These are phyloP conservation scores for Enteromius radiatus DNA, from an alignment of 2,797 vertebrate genomes.

Conservation along the genomic window DNA sequence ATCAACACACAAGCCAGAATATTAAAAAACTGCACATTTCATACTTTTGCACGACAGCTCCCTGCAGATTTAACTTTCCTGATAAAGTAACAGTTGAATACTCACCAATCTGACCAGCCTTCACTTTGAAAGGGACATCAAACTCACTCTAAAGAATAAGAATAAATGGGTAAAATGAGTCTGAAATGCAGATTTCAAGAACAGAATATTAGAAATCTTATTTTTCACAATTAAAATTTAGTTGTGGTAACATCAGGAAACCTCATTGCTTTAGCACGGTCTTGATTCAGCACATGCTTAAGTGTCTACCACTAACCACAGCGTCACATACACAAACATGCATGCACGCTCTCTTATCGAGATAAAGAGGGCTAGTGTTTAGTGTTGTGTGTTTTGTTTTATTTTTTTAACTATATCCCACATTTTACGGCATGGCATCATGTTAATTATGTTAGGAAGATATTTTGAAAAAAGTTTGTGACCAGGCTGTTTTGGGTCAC, in stretches of 20 bases:
- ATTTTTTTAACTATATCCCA: not conserved
- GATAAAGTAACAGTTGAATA: constrained; percentile 33
- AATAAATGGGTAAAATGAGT: not conserved
- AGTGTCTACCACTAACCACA: not conserved
- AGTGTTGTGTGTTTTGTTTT: not conserved
- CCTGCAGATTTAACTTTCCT: not conserved
- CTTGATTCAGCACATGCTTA: not conserved
- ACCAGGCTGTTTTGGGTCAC: too few relatives aligned
- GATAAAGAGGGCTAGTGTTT: not conserved
- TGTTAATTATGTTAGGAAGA: not conserved
- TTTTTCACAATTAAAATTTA: not conserved
- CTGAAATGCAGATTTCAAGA: not conserved
- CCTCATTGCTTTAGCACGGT: not conserved
- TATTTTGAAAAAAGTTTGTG: too few relatives aligned
- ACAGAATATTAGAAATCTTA: not conserved
- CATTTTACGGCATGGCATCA: not conserved
- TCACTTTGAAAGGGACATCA: constrained; percentile 92
- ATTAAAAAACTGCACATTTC: not conserved
- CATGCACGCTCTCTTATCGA: not conserved
- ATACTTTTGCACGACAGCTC: not conserved
- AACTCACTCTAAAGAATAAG: constrained; percentile 84
- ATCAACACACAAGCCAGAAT: not conserved
- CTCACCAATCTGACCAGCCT: constrained; percentile 94
- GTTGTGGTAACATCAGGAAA: not conserved
- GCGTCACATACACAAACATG: not conserved